Percentiles rank a stretch among this genome's conserved stretches.
phyloP scores from a whole-genome alignment of 2,888 invertebrate genomes.

The Caenorhabditis plicata region DNA sequence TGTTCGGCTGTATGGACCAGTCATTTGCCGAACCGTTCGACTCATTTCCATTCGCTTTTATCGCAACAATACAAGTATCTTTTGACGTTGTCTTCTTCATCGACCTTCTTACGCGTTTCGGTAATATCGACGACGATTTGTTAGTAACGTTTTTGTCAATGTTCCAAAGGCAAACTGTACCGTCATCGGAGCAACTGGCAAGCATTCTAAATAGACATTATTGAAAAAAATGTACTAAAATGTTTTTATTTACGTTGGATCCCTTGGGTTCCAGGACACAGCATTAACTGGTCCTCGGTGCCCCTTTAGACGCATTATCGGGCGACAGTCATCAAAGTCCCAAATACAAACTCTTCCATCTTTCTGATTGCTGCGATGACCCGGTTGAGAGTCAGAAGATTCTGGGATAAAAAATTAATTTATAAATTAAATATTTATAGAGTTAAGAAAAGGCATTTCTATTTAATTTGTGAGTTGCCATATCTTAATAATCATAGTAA shows the following conservation, averaged over 20 bases:
- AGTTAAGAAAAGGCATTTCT: neutral
- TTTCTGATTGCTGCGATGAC: neutral
- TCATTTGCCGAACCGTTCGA: neutral
- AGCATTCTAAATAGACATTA: slow-evolving; percentile 16
- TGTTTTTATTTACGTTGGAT: slow-evolving; percentile 11
- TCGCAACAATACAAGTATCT: neutral
- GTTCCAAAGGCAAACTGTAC: slow-evolving; percentile 14
- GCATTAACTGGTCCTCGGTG: slow-evolving; percentile 26
- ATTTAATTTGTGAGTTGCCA: no score
- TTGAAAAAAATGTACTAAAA: neutral
- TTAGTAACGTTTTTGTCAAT: slow-evolving; percentile 7
- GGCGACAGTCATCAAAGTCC: slow-evolving; percentile 29
- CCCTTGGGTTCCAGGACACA: slow-evolving; percentile 33
- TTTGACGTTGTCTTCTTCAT: neutral
- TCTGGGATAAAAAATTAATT: slow-evolving; percentile 6
- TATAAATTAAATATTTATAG: neutral
- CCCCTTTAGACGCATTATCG: slow-evolving; percentile 13
- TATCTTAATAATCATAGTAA: no score
- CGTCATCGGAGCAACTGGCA: slow-evolving; percentile 23
- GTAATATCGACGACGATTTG: slow-evolving; percentile 5
- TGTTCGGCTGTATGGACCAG: slow-evolving; percentile 3
- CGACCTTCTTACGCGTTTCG: neutral
- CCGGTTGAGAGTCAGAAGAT: slow-evolving; percentile 1
- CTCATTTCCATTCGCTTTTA: neutral
- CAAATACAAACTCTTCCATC: slow-evolving; percentile 28